phyloP scores from a whole-genome alignment of 1,140 invertebrate genomes.

The Drosophila quadrilineata region DNA sequence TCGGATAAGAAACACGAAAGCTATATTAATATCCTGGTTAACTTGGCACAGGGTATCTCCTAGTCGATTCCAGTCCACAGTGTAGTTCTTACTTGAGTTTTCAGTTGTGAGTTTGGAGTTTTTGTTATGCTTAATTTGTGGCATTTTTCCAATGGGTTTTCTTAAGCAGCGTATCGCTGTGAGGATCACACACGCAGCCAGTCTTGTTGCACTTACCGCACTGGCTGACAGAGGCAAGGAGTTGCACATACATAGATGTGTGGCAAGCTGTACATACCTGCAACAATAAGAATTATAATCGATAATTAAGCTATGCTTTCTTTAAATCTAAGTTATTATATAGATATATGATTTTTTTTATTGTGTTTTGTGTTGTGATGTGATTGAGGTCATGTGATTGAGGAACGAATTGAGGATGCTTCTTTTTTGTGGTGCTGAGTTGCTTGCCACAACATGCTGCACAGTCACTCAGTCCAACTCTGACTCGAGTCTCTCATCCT shows the following conservation, averaged over 20 bases:
- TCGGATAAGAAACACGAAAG: too few relatives aligned
- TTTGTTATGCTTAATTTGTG: slow-evolving; percentile 54
- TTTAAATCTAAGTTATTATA: not conserved
- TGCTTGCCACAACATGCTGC: slow-evolving; percentile 32
- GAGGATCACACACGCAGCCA: slow-evolving; percentile 51
- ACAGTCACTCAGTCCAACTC: slow-evolving; percentile 14
- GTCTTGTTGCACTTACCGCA: slow-evolving; percentile 17
- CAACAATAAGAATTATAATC: slow-evolving; percentile 13
- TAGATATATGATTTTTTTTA: too few relatives aligned
- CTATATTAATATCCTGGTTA: too few relatives aligned
- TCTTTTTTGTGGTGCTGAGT: slow-evolving; percentile 1
- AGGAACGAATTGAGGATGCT: slow-evolving; percentile 27
- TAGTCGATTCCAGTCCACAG: too few relatives aligned
- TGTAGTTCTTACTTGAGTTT: too few relatives aligned
- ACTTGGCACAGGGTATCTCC: too few relatives aligned
- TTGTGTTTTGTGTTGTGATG: too few relatives aligned
- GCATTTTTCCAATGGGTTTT: slow-evolving; percentile 35
- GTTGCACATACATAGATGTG: not conserved
- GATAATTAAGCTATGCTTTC: not conserved
- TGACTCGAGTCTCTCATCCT: slow-evolving; percentile 22
- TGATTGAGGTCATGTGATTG: slow-evolving; percentile 55
- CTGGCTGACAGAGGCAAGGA: not conserved
- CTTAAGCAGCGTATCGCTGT: slow-evolving; percentile 57
- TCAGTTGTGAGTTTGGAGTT: not conserved
- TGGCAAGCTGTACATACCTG: slow-evolving; percentile 24